Evolutionary conservation across 2,797 vertebrate species (phyloP).

Genomic region (Pterois miles): DNA sequence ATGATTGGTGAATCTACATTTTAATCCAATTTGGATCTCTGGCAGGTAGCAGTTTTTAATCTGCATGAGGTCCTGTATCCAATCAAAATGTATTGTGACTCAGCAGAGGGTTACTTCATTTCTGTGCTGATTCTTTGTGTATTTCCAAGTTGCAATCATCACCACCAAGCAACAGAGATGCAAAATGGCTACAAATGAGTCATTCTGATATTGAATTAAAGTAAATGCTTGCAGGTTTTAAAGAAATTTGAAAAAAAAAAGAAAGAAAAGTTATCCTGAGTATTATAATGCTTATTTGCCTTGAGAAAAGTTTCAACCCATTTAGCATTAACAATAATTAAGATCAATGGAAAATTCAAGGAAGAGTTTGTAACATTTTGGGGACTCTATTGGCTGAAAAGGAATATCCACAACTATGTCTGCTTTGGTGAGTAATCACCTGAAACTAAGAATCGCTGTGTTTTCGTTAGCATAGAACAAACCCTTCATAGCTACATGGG

Average conservation of each 20-base stretch:
- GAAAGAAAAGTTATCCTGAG: too few species aligned
- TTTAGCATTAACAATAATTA: not conserved
- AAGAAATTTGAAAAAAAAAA: too few species aligned
- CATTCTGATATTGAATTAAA: not conserved
- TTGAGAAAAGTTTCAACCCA: not conserved
- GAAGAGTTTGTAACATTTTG: too few species aligned
- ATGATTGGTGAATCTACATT: not conserved
- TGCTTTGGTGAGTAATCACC: too few species aligned
- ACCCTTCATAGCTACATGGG: too few species aligned
- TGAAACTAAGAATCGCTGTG: too few species aligned
- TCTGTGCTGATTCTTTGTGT: not conserved
- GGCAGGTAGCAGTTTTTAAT: not conserved
- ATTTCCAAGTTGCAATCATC: not conserved
- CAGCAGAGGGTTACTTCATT: conserved; percentile 2
- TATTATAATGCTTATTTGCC: not conserved
- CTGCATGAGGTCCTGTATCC: not conserved
- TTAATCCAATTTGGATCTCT: not conserved
- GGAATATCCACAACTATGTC: too few species aligned
- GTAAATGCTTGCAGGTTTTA: not conserved
- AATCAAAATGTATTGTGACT: conserved; percentile 2
- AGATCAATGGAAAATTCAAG: not conserved
- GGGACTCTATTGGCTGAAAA: too few species aligned
- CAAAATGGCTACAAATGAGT: not conserved
- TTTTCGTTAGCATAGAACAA: too few species aligned
- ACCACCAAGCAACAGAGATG: not conserved